These are phyloP conservation scores for Lacerta viridis DNA, from an alignment of 2,797 vertebrate genomes.

Conservation along the genomic window DNA sequence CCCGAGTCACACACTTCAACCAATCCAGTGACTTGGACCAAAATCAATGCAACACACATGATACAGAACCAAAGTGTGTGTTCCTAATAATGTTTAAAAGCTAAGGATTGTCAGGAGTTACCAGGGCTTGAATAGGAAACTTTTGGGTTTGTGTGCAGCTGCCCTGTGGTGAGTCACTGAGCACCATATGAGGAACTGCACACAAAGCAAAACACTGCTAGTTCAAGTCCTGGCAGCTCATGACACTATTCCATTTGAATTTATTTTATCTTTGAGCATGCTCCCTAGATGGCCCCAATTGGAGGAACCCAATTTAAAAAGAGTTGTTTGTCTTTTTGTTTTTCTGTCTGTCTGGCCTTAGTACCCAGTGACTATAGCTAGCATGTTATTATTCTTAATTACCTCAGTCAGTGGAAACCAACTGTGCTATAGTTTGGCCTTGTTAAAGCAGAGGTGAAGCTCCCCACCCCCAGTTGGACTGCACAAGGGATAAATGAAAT, in stretches of 20 bases:
- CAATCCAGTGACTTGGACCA: neutral
- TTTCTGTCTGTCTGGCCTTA: constrained; percentile 26
- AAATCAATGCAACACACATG: too few relatives aligned
- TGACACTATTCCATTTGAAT: neutral
- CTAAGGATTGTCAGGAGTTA: neutral
- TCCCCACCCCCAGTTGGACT: constrained; percentile 14
- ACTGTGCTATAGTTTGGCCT: neutral
- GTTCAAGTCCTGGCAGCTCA: neutral
- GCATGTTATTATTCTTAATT: constrained; percentile 37
- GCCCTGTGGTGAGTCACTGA: neutral
- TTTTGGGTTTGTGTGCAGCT: neutral
- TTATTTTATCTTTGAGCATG: constrained; percentile 14
- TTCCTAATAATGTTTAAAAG: neutral
- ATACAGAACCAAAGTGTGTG: neutral
- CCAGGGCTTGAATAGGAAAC: neutral
- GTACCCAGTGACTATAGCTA: neutral
- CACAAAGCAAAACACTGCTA: neutral
- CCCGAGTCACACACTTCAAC: neutral
- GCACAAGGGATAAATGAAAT: constrained; percentile 13
- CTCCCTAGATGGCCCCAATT: neutral
- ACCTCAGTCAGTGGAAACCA: neutral
- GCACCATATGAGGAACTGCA: neutral
- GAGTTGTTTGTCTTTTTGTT: neutral
- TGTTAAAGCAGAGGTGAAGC: constrained; percentile 24
- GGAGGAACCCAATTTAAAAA: constrained; percentile 38